These are phyloP conservation scores for Cosmorhoe ocellata DNA, from an alignment of 2,888 invertebrate genomes.

Conservation along the genomic window DNA sequence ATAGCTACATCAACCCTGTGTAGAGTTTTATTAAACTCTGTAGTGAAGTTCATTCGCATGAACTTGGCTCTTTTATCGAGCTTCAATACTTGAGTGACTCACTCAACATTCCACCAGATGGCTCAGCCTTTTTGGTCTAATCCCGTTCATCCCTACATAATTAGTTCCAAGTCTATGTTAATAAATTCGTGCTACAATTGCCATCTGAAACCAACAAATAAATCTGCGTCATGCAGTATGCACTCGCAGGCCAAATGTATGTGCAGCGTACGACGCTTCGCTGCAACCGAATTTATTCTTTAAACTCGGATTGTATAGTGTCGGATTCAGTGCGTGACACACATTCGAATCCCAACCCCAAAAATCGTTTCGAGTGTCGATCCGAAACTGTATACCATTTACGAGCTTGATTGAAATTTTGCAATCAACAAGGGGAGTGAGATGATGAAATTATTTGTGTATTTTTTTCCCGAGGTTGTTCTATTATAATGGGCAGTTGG, in stretches of 20 bases:
- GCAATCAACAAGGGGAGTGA: slow-evolving; percentile 79
- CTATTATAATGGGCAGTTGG: slow-evolving; percentile 69
- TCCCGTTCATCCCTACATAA: slow-evolving; percentile 66
- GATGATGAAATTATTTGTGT: slow-evolving; percentile 80
- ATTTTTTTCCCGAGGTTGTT: slow-evolving; percentile 74
- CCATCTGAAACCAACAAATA: slow-evolving; percentile 75
- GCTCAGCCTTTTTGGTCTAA: slow-evolving; percentile 53
- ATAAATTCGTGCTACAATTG: slow-evolving; percentile 70
- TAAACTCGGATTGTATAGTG: slow-evolving; percentile 43
- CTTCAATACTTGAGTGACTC: slow-evolving; percentile 28
- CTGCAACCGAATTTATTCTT: slow-evolving; percentile 41
- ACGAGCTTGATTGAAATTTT: slow-evolving; percentile 81
- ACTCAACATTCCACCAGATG: slow-evolving; percentile 52
- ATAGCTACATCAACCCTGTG: too few species aligned
- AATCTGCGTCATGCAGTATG: slow-evolving; percentile 74
- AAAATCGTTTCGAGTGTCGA: slow-evolving; percentile 77
- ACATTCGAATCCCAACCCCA: slow-evolving; percentile 58
- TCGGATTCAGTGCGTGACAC: slow-evolving; percentile 38
- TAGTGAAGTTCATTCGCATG: slow-evolving; percentile 27
- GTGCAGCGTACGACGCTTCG: slow-evolving; percentile 36
- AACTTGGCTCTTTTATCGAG: slow-evolving; percentile 12
- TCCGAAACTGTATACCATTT: slow-evolving; percentile 77
- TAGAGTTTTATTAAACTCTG: slow-evolving; percentile 1
- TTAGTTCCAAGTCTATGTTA: slow-evolving; percentile 62
- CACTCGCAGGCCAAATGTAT: slow-evolving; percentile 60